Evolutionary conservation across 2,797 vertebrate genomes (phyloP), one percentile per base, ranked within the genome.

Genomic region (Rhynchotus rufescens): DNA sequence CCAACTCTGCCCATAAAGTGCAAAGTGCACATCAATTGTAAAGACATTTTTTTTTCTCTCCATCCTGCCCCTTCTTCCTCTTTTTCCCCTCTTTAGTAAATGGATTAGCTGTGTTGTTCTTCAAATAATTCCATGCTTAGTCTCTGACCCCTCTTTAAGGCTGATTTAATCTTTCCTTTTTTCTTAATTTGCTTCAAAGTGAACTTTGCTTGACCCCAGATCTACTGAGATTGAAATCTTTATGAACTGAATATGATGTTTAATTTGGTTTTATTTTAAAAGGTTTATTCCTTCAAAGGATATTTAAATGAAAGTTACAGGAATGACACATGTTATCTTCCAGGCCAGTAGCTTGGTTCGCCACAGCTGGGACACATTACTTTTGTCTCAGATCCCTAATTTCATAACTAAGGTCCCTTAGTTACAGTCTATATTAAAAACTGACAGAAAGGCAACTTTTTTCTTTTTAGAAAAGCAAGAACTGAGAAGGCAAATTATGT

Each of bases 151-250:
- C 86, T 94, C 74, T 61, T 87, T 68, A 51, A 80, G 34, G 19
- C 25, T 79, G 34, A 71, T 89, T 88, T 84, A 74, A 68, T 65
- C 30, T 60, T 54, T 67, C 9, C 45, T 77, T 71, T 68, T 74
- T 66, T 44, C n/a, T 69, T 54, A 51, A 68, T 80, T 92, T 89
- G 12, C 79, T 92, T 90, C 51, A 75, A 77, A 45, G 8, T 78
- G 92, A 94, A 95, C 92, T 91, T 94, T 30, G 57, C 52, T 73
- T 93, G 88, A 92, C 79, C 75, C n/a, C 15, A 15, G 13, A 77
- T 80, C 62, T 61, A n/a, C 72, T 56, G 40, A 56, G 59, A 94
- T 6, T 67, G 66, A 96, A 92, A 26, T 26, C 52, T 81, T 86
- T 68, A 59, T 42, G 66, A 94, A 91, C n/a, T 0, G 3, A 88